Evolutionary conservation across 2,888 invertebrate species (phyloP).

Genomic region (Trachelus tabidus): DNA sequence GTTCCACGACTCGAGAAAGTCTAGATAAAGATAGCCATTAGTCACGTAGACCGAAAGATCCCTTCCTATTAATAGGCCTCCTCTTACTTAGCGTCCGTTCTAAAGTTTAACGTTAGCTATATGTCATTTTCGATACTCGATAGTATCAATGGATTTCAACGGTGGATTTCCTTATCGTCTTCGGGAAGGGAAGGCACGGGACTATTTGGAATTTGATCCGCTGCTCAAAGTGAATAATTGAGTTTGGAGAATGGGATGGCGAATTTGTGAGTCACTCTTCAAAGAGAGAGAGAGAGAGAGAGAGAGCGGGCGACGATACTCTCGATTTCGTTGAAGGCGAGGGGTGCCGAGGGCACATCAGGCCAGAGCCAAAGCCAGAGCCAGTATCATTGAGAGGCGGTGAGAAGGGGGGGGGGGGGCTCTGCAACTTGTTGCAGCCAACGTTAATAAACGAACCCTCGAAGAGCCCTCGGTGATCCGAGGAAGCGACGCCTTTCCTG

Average conservation of each 20-base stretch:
- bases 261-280: background rate
- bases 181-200: background rate
- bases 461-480: constrained; percentile 38
- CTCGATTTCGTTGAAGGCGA: background rate
- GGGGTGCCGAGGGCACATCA: background rate
- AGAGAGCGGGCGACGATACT: background rate
- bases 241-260: background rate
- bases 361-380: background rate
- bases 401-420: background rate
- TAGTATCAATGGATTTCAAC: background rate
- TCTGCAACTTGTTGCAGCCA: constrained; percentile 60
- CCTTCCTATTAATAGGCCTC: constrained; percentile 30
- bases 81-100: background rate
- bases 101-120: background rate
- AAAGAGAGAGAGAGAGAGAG: too few relatives aligned
- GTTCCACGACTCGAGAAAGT: background rate
- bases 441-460: constrained; percentile 59
- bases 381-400: background rate
- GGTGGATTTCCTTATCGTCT: background rate
- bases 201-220: background rate
- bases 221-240: background rate
- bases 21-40: constrained; percentile 7
- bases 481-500: background rate
- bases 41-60: constrained; percentile 30
- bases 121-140: background rate